Evolutionary conservation across 53 echinoderm and acorn worm species (phyloP).

Genomic region (Crossaster papposus): DNA sequence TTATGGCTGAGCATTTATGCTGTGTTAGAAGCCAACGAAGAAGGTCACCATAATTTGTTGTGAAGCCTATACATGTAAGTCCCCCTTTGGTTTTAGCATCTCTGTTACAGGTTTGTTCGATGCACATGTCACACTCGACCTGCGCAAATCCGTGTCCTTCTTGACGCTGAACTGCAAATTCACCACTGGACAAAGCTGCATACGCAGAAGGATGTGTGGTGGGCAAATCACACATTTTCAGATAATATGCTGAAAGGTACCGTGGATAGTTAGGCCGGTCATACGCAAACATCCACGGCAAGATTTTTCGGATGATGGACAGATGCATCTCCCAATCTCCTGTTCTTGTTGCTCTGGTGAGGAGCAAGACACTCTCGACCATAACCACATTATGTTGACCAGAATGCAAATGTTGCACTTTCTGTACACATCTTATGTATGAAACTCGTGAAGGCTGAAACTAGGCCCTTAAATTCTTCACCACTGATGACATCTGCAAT

Average conservation of each 20-base stretch:
- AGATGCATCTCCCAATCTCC: constrained; percentile 75
- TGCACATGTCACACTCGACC: constrained; percentile 69
- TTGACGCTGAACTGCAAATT: constrained; percentile 79
- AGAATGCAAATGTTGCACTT: constrained; percentile 58
- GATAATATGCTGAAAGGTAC: constrained; percentile 63
- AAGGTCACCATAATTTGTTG: constrained; percentile 53
- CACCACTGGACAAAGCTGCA: constrained; percentile 46
- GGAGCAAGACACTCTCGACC: constrained; percentile 72
- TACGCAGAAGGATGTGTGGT: constrained; percentile 57
- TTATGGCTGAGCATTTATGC: constrained; percentile 67
- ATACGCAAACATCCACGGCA: constrained; percentile 87
- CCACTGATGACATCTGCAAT: constrained; percentile 27
- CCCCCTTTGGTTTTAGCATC: constrained; percentile 80
- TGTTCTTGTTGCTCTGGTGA: constrained; percentile 68
- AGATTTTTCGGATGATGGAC: constrained; percentile 57
- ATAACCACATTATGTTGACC: constrained; percentile 70
- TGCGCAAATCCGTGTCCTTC: constrained; percentile 59
- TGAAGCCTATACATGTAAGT: constrained; percentile 66
- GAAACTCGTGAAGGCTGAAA: constrained; percentile 42
- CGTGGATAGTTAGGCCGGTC: constrained; percentile 62
- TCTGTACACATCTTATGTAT: constrained; percentile 11
- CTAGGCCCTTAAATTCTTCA: constrained; percentile 25
- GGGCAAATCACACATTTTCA: constrained; percentile 64
- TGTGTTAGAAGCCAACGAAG: constrained; percentile 65
- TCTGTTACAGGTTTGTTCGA: constrained; percentile 79